Percentiles rank a stretch among this genome's conserved stretches.
These are phyloP conservation scores for Euleptes europaea DNA, from an alignment of 2,113 vertebrate genomes.

Conservation along the genomic window DNA sequence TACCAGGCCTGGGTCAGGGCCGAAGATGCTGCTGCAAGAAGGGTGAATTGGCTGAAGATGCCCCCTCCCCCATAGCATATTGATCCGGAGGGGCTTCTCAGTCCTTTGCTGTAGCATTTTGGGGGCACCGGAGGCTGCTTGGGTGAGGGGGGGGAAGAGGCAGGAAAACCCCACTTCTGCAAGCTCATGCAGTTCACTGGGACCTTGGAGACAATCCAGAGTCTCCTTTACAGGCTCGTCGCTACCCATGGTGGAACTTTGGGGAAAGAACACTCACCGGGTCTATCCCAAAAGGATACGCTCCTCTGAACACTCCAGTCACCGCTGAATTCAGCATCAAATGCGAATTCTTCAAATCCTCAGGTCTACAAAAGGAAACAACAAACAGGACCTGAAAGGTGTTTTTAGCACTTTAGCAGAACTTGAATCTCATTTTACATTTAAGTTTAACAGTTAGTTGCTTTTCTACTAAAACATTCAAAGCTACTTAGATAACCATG, in stretches of 20 bases:
- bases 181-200: too few species aligned
- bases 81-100: too few species aligned
- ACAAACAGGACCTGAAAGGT: neutral
- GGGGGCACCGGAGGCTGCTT: neutral
- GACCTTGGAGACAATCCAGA: neutral
- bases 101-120: too few species aligned
- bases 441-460: too few species aligned
- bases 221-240: neutral
- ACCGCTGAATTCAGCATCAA: constrained; percentile 86
- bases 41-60: too few species aligned
- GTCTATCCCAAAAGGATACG: constrained; percentile 94
- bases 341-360: constrained; percentile 57
- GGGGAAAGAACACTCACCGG: constrained; percentile 79
- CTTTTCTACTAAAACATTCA: neutral
- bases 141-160: neutral
- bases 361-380: constrained; percentile 40
- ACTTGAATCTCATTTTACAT: neutral
- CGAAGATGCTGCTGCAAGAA: too few species aligned
- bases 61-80: too few species aligned
- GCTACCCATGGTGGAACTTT: neutral
- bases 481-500: neutral
- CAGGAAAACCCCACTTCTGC: too few species aligned
- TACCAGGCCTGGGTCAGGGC: too few species aligned
- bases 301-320: constrained; percentile 87
- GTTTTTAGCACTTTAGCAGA: neutral